Conservation (phyloP, 1,140 invertebrate genomes). For the Drosophila tristis region DNA sequence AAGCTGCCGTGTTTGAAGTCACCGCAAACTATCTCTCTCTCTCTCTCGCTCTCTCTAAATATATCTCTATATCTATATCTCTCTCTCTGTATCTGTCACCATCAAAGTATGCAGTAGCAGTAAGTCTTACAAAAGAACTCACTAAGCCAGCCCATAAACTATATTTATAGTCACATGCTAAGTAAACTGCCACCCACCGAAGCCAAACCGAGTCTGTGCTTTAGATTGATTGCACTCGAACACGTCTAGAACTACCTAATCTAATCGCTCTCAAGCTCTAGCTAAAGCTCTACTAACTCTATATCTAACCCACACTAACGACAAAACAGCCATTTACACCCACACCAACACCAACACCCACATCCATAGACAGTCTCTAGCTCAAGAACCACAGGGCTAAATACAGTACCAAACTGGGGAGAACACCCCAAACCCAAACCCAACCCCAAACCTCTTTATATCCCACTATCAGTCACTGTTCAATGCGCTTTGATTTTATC, state of each 20-base stretch:
- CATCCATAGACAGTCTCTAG: slow-evolving; percentile 17
- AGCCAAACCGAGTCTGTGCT: slow-evolving; percentile 63
- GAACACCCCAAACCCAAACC: too few relatives aligned
- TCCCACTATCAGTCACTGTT: slow-evolving; percentile 11
- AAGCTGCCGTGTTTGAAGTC: slow-evolving; percentile 72
- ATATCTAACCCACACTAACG: slow-evolving; percentile 9
- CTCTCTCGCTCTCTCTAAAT: slow-evolving; percentile 34
- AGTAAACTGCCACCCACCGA: slow-evolving; percentile 55
- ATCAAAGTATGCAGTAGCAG: slow-evolving; percentile 51
- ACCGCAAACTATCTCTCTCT: slow-evolving; percentile 61
- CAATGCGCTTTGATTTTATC: slow-evolving; percentile 37
- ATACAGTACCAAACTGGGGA: too few relatives aligned
- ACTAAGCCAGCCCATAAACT: slow-evolving; percentile 29
- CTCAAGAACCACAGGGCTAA: slow-evolving; percentile 15
- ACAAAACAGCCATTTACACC: not conserved
- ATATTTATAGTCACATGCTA: slow-evolving; percentile 51
- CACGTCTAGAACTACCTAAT: slow-evolving; percentile 42
- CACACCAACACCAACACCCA: not conserved
- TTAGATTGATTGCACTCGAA: slow-evolving; percentile 61
- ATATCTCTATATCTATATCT: slow-evolving; percentile 34
- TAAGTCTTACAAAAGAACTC: slow-evolving; percentile 10
- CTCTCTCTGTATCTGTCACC: slow-evolving; percentile 48
- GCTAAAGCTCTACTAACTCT: slow-evolving; percentile 31
- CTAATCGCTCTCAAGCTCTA: slow-evolving; percentile 41
- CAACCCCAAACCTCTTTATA: slow-evolving; percentile 1